Base-by-base conservation (phyloP, 2,113 vertebrate species). In the Psilopsiagon aurifrons region DNA sequence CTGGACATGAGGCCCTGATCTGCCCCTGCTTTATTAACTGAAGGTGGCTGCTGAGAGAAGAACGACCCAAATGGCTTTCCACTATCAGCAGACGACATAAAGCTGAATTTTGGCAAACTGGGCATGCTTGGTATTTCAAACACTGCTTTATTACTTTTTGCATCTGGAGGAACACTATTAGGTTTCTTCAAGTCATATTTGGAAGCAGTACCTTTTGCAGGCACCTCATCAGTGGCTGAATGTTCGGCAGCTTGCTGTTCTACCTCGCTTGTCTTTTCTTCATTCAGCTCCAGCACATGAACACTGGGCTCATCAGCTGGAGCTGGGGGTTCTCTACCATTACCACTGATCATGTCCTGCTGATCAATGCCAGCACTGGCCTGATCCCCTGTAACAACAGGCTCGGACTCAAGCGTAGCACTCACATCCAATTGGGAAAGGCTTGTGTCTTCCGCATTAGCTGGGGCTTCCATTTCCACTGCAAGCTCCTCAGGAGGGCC, bases 41-140 rank as follows among this genome's bases (percentile, higher is more conserved):
- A 94, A 94, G 96, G 73, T 80, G 93, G 67, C 95, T 95, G 94
- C 41, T 97, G 95, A 39, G 98, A 98, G 97, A 99, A 99, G 31
- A 99, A 96, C n/a, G 98, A 99, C 54, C 98, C 98, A 88, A 99
- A 92, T 18, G 98, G 97, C 92, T 98, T 99, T 73, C 97, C 98
- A 92, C 69, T 80, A 51, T 98, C 98, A 93, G 94, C 79, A 81
- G 98, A 97, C 5, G 98, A 96, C 81, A 98, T 96, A 59, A 99
- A 99, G 82, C 96, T 95, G 24, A 99, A 98, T 84, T 98, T 98
- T 59, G 99, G 94, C 67, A 98, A 97, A 84, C 92, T 80, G 37
- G 97, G 87, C 12, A 98, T 83, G 54, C 90, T 96, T 7, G 98
- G 98, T 67, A 98, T 98, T 71, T 98, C 98, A 97, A 99, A 98